phyloP scores from a whole-genome alignment of 2,797 vertebrate genomes.

The Poeciliopsis paucimaculata region DNA sequence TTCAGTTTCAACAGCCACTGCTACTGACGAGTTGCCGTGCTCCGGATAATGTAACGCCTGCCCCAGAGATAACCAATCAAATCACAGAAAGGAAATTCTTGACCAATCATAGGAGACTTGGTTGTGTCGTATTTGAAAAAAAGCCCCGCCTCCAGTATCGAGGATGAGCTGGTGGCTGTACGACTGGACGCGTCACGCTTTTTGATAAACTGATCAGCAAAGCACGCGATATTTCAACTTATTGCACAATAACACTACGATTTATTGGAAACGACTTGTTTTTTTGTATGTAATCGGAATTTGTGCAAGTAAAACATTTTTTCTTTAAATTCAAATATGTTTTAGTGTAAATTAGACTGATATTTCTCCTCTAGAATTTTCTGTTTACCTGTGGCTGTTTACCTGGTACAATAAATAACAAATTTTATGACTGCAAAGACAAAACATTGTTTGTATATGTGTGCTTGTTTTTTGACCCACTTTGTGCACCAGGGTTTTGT shows the following conservation, averaged over 20 bases:
- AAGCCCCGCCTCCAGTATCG: slow-evolving; percentile 13
- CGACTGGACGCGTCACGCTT: slow-evolving; percentile 72
- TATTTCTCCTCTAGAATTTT: too few species aligned
- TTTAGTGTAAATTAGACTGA: neutral
- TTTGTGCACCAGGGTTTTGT: neutral
- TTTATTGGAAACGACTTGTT: neutral
- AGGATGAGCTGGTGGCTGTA: slow-evolving; percentile 69
- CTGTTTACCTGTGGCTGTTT: neutral
- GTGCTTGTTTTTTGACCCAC: neutral
- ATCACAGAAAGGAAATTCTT: neutral
- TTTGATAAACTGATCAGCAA: slow-evolving; percentile 44
- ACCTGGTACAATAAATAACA: neutral
- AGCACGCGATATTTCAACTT: slow-evolving; percentile 10
- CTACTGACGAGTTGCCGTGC: slow-evolving; percentile 33
- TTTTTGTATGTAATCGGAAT: neutral
- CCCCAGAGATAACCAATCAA: slow-evolving; percentile 57
- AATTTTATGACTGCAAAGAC: neutral
- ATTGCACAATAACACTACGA: slow-evolving; percentile 26
- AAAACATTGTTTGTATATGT: neutral
- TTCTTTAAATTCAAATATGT: neutral
- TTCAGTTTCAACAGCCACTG: slow-evolving; percentile 49
- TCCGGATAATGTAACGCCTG: slow-evolving; percentile 46
- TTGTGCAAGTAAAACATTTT: neutral
- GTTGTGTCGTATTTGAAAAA: neutral
- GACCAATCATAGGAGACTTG: slow-evolving; percentile 57